Evolutionary conservation across 2,113 vertebrate species (phyloP).

Genomic region (Psettodes erumei): DNA sequence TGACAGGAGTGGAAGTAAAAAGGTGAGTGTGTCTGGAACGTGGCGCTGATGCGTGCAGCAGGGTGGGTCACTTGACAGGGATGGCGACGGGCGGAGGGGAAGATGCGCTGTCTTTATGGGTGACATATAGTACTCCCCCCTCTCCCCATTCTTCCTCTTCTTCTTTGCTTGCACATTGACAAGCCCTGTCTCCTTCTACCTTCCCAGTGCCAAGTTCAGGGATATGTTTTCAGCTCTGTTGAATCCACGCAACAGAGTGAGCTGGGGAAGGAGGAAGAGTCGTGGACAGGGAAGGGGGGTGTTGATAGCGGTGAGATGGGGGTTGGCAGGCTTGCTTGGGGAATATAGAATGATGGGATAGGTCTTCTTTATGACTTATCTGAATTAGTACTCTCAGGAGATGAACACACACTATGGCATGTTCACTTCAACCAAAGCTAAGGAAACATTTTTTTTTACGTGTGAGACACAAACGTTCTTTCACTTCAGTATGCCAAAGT

Average conservation of each 20-base stretch:
- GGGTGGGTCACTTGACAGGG: slow-evolving; percentile 18
- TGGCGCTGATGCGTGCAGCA: neutral
- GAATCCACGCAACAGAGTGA: neutral
- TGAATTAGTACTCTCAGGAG: slow-evolving; percentile 2
- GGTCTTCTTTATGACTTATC: neutral
- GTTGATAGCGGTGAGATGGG: neutral
- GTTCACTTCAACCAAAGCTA: neutral
- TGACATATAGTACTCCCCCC: slow-evolving; percentile 6
- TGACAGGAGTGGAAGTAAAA: slow-evolving; percentile 20
- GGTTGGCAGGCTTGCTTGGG: neutral
- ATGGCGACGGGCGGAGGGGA: neutral
- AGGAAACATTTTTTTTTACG: no score
- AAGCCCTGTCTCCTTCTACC: slow-evolving; percentile 15
- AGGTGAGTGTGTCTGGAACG: neutral
- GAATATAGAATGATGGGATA: neutral
- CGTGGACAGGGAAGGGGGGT: neutral
- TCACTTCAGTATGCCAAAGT: neutral
- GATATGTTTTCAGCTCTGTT: slow-evolving; percentile 49
- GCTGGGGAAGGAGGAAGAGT: neutral
- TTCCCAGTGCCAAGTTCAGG: slow-evolving; percentile 9
- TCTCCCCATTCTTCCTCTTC: neutral
- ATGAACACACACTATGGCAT: neutral
- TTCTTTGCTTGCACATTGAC: slow-evolving; percentile 23
- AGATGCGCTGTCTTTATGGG: slow-evolving; percentile 25
- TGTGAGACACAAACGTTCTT: no score